These are phyloP conservation scores for Papilio polytes DNA, from an alignment of 1,140 invertebrate species.

Conservation along the genomic window DNA sequence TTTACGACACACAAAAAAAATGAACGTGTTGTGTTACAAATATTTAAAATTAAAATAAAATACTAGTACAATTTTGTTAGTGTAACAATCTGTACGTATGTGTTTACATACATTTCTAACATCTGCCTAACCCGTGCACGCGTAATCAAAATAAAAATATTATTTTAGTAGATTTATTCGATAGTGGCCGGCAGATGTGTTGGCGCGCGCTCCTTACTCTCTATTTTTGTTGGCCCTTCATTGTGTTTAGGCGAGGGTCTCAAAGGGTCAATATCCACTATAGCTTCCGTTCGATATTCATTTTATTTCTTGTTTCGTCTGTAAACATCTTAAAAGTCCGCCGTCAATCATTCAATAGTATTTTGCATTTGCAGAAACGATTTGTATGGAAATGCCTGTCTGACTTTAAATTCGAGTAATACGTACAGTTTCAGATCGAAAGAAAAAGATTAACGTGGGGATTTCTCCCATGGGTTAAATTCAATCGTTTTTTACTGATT, in stretches of 20 bases:
- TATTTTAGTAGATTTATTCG: conserved; percentile 83
- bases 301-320: conserved; percentile 74
- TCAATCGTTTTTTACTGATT: conserved; percentile 77
- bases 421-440: conserved; percentile 54
- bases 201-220: conserved; percentile 68
- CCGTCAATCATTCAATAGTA: conserved; percentile 61
- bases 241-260: conserved; percentile 74
- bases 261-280: conserved; percentile 76
- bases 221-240: conserved; percentile 77
- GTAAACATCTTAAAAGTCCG: conserved; percentile 71
- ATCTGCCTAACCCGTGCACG: conserved; percentile 79
- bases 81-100: conserved; percentile 2
- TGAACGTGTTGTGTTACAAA: background rate
- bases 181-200: conserved; percentile 81
- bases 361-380: conserved; percentile 63
- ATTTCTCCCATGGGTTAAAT: conserved; percentile 51
- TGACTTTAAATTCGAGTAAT: background rate
- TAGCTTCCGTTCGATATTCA: conserved; percentile 74
- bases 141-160: conserved; percentile 84
- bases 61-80: background rate
- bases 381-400: conserved; percentile 30
- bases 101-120: conserved; percentile 53
- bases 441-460: conserved; percentile 73
- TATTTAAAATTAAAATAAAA: too few relatives aligned
- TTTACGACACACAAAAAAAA: background rate